phyloP scores from a whole-genome alignment of 2,113 vertebrate genomes.

The Macquaria australasica region DNA sequence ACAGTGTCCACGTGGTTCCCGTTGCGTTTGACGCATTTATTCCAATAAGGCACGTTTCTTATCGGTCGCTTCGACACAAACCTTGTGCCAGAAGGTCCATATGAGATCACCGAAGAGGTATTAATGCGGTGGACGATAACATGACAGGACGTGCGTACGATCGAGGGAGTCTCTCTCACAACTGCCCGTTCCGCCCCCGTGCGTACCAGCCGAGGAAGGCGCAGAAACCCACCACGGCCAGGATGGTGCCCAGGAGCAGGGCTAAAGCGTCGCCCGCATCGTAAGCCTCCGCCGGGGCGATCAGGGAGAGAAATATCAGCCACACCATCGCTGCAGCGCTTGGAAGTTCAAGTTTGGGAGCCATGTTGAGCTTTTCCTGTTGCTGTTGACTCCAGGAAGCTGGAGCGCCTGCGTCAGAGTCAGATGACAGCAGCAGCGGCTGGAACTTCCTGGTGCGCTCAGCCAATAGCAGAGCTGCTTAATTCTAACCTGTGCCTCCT shows the following conservation, averaged over 20 bases:
- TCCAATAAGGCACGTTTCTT: conserved; percentile 67
- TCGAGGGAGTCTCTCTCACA: conserved; percentile 69
- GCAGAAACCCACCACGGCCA: conserved; percentile 89
- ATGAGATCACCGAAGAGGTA: not conserved
- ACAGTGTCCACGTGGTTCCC: conserved; percentile 19
- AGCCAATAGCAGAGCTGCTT: conserved; percentile 70
- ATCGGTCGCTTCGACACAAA: conserved; percentile 11
- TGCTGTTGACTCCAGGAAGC: conserved; percentile 61
- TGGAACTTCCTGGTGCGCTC: conserved; percentile 67
- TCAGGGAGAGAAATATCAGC: conserved; percentile 78
- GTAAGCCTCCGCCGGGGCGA: conserved; percentile 88
- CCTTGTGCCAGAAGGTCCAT: not conserved
- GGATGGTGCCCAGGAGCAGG: conserved; percentile 86
- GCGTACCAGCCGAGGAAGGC: conserved; percentile 93
- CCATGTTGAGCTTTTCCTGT: conserved; percentile 82
- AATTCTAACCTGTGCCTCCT: not conserved
- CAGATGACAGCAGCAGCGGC: conserved; percentile 54
- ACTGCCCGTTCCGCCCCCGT: conserved; percentile 87
- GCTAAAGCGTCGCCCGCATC: conserved; percentile 91
- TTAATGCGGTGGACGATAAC: not conserved
- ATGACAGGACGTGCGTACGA: conserved; percentile 7
- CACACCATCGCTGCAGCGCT: conserved; percentile 56
- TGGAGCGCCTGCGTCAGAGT: conserved; percentile 59
- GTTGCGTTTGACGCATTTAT: not conserved
- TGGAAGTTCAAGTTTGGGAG: conserved; percentile 56